Evolutionary conservation across 2,797 vertebrate species (phyloP).

Genomic region (Amblyopsis hoosieri): DNA sequence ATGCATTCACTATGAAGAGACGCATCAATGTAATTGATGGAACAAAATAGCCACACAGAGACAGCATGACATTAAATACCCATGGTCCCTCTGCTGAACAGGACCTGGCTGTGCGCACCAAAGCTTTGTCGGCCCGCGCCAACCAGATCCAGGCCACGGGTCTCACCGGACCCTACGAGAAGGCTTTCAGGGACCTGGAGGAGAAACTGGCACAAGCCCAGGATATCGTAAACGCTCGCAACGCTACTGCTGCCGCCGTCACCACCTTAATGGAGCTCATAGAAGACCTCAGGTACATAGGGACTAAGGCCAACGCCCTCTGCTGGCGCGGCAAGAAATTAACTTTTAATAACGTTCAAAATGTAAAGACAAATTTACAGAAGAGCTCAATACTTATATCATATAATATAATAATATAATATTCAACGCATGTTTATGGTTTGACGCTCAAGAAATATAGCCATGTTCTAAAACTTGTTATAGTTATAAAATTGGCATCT

Average conservation of each 20-base stretch:
- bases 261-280: constrained; percentile 83
- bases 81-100: constrained; percentile 21
- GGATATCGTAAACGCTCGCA: constrained; percentile 85
- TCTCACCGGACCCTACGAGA: constrained; percentile 85
- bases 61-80: background rate
- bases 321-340: too few species aligned
- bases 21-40: too few species aligned
- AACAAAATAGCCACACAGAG: background rate
- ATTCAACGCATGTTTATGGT: too few species aligned
- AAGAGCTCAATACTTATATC: too few species aligned
- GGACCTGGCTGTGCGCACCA: constrained; percentile 86
- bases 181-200: constrained; percentile 84
- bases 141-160: constrained; percentile 88
- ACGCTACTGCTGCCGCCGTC: constrained; percentile 80
- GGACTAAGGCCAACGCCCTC: too few species aligned
- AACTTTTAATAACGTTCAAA: too few species aligned
- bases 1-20: too few species aligned
- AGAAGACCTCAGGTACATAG: constrained; percentile 81
- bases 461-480: too few species aligned
- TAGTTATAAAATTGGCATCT: too few species aligned
- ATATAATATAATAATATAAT: too few species aligned
- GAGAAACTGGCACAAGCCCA: constrained; percentile 84
- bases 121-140: constrained; percentile 77
- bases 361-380: too few species aligned
- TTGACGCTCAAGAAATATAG: too few species aligned